Evolutionary conservation across 2,888 invertebrate genomes (phyloP), one percentile per base, ranked within the genome.

Genomic region (Yponomeuta evonymella): DNA sequence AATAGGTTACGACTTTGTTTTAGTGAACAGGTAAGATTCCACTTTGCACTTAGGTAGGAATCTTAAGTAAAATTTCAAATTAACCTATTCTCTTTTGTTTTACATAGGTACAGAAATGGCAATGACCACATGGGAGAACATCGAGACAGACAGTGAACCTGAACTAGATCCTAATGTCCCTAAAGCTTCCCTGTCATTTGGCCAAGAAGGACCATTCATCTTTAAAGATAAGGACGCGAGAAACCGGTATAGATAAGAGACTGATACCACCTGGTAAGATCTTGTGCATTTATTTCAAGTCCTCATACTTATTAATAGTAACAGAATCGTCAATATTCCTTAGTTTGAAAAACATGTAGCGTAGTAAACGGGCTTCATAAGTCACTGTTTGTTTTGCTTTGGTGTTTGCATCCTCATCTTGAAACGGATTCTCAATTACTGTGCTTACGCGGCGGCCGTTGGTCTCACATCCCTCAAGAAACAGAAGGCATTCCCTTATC

Each of bases 381-480:
- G 97, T 96, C 0, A 98, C 98, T 0, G 98, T 98, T 85, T 97
- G 97, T 80, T 96, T 96, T 5, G 97, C 97, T 77, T 94, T 94
- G 8, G 94, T 93, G 73, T 95, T 94, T 1, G 93, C 90, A 73
- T 94, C 94, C 76, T 94, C 94, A 74, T 95, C 93, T 80, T 96
- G 96, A 77, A 97, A 93, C 3, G 97, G 96, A 73, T 95, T 95
- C 79, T 97, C 97, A 69, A 97, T 95, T 11, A 96, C 93, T 0
- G 98, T 97, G 79, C 95, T 95, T 23, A 98, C 96, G 74, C 95
- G 95, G 78, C 96, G 94, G 1, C 98, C 98, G 84, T 97, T 95
- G 74, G 95, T 86, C 78, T 98, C 98, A 84, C 98, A 98, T 76
- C 97, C 97, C 81, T 97, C 97, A 70, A 98, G 93, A 88, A 98